Conservation (phyloP, 2,888 invertebrate genomes). For the Trachelus tabidus region DNA sequence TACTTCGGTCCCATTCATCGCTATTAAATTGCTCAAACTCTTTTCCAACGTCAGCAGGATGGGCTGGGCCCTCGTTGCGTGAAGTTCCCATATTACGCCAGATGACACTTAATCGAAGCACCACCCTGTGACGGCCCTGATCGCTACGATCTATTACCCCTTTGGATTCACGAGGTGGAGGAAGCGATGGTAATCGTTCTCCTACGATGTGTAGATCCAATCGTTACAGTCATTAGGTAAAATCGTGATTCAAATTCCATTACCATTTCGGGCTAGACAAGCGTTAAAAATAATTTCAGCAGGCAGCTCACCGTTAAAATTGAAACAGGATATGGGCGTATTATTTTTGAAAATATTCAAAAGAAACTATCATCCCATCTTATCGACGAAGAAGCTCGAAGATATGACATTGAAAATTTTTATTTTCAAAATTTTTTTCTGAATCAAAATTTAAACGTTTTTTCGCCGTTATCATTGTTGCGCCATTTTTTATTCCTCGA, state of each 20-base stretch:
- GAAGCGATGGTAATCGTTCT: neutral
- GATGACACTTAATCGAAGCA: conserved; percentile 42
- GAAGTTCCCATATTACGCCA: conserved; percentile 37
- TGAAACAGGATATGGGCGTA: neutral
- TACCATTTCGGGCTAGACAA: neutral
- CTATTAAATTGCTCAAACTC: conserved; percentile 36
- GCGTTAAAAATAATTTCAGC: neutral
- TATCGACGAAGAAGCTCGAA: no score
- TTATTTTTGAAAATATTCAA: neutral
- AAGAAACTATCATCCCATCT: no score
- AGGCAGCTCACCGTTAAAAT: neutral
- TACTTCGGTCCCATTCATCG: conserved; percentile 33
- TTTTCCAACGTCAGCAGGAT: conserved; percentile 41
- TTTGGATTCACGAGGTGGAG: neutral
- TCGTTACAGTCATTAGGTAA: neutral
- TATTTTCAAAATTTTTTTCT: no score
- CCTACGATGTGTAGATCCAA: neutral
- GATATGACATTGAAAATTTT: no score
- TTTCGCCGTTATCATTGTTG: no score
- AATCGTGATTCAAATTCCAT: neutral
- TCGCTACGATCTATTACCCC: conserved; percentile 20
- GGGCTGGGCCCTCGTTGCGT: conserved; percentile 41
- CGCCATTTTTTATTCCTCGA: no score
- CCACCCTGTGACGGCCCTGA: conserved; percentile 47
- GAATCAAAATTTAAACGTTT: no score